phyloP scores from a whole-genome alignment of 2,888 invertebrate species.

The Gnatocerus cornutus region DNA sequence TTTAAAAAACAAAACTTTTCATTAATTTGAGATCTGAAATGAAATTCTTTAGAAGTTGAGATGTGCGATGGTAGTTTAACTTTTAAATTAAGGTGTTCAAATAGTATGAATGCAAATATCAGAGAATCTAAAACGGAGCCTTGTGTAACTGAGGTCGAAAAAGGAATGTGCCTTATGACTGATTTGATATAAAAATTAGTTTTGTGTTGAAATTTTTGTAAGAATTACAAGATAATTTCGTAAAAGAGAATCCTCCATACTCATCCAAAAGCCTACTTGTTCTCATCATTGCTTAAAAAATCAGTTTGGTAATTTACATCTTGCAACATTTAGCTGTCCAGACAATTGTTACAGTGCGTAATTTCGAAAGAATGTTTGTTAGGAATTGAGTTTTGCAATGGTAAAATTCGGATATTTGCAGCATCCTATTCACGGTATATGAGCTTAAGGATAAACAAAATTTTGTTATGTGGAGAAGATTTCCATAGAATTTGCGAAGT shows the following conservation, averaged over 20 bases:
- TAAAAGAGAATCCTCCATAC: slow-evolving; percentile 44
- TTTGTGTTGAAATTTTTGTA: no score
- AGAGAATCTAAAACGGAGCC: no score
- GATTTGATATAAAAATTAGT: no score
- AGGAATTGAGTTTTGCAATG: slow-evolving; percentile 12
- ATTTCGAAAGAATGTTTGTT: slow-evolving; percentile 30
- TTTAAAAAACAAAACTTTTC: no score
- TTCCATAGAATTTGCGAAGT: slow-evolving; percentile 38
- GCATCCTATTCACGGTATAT: slow-evolving; percentile 27
- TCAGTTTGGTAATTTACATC: slow-evolving; percentile 32
- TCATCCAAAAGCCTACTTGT: slow-evolving; percentile 25
- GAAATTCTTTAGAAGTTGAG: no score
- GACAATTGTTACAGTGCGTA: slow-evolving; percentile 28
- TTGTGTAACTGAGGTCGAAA: no score
- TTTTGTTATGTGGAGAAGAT: slow-evolving; percentile 28
- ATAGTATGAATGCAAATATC: no score
- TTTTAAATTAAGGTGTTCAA: no score
- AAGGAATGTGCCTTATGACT: no score
- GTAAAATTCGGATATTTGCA: slow-evolving; percentile 18
- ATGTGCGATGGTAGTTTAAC: no score
- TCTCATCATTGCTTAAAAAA: slow-evolving; percentile 21
- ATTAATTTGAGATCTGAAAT: no score
- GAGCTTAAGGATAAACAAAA: slow-evolving; percentile 28
- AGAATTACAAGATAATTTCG: no score
- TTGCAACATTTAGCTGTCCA: slow-evolving; percentile 33